Evolutionary conservation across 2,797 vertebrate species (phyloP).

Genomic region (Esox lucius): DNA sequence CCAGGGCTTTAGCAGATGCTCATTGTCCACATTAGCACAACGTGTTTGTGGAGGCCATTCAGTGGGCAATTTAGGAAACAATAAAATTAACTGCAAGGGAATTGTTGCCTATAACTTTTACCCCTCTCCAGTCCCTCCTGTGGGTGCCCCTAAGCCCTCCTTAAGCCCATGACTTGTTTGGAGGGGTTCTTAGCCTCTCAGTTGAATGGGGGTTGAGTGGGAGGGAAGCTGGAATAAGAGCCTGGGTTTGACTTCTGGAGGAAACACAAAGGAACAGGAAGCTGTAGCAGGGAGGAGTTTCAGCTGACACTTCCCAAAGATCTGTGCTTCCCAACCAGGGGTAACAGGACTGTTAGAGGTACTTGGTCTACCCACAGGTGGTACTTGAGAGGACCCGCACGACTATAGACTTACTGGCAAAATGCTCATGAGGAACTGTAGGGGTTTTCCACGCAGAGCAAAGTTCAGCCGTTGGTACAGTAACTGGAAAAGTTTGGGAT

Average conservation of each 20-base stretch:
- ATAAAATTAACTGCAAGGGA: conserved; percentile 74
- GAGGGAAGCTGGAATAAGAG: conserved; percentile 4
- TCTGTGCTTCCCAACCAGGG: too few relatives aligned
- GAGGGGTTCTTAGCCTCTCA: conserved; percentile 53
- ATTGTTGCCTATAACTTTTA: conserved; percentile 65
- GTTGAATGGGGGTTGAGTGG: conserved; percentile 16
- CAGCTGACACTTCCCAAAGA: conserved; percentile 21
- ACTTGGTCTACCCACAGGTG: too few relatives aligned
- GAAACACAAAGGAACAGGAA: conserved; percentile 42
- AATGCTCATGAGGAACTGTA: too few relatives aligned
- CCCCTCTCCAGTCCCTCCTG: conserved; percentile 48
- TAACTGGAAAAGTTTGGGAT: background rate
- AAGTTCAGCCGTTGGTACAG: too few relatives aligned
- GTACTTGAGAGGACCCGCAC: too few relatives aligned
- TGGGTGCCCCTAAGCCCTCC: conserved; percentile 42
- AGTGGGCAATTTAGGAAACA: conserved; percentile 74
- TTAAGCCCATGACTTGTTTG: conserved; percentile 52
- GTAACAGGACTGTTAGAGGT: too few relatives aligned
- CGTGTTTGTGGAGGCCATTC: conserved; percentile 70
- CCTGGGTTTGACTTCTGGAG: conserved; percentile 25
- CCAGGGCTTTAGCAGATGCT: conserved; percentile 57
- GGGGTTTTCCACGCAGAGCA: too few relatives aligned
- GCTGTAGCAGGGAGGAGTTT: conserved; percentile 28
- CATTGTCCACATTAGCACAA: conserved; percentile 69
- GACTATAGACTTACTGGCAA: too few relatives aligned